phyloP scores from a whole-genome alignment of 2,888 invertebrate species.

The Aporophyla nigra region DNA sequence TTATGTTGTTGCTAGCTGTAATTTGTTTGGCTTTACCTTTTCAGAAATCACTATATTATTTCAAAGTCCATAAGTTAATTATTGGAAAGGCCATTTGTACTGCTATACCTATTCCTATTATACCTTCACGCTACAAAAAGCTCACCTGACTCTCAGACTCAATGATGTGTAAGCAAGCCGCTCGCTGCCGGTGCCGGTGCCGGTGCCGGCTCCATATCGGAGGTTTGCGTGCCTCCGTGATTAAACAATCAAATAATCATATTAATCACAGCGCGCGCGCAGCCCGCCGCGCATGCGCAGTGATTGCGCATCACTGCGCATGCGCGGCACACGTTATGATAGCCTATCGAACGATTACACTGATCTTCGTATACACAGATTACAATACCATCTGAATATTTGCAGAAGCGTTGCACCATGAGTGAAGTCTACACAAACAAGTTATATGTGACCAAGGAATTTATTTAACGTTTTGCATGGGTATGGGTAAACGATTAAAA shows the following conservation, averaged over 20 bases:
- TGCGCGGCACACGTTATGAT: neutral
- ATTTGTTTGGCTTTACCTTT: neutral
- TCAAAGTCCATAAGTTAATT: neutral
- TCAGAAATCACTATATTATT: neutral
- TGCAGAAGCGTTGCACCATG: conserved; percentile 5
- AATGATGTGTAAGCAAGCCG: conserved; percentile 8
- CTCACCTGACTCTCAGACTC: conserved; percentile 13
- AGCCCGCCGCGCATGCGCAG: conserved; percentile 55
- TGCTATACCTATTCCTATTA: neutral
- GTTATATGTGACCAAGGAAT: too few relatives aligned
- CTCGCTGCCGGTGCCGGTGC: conserved; percentile 5
- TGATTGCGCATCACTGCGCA: conserved; percentile 18
- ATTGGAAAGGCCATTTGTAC: neutral
- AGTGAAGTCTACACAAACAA: neutral
- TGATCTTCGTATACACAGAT: conserved; percentile 8
- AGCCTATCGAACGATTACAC: conserved; percentile 18
- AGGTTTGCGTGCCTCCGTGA: conserved; percentile 66
- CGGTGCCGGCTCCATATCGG: conserved; percentile 41
- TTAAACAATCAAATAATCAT: conserved; percentile 81
- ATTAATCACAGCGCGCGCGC: conserved; percentile 71
- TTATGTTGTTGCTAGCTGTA: neutral
- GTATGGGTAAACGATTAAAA: neutral
- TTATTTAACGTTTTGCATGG: neutral
- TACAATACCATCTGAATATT: conserved; percentile 32
- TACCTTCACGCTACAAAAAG: neutral